phyloP scores from a whole-genome alignment of 2,888 invertebrate species.

The Athalia cordata region DNA sequence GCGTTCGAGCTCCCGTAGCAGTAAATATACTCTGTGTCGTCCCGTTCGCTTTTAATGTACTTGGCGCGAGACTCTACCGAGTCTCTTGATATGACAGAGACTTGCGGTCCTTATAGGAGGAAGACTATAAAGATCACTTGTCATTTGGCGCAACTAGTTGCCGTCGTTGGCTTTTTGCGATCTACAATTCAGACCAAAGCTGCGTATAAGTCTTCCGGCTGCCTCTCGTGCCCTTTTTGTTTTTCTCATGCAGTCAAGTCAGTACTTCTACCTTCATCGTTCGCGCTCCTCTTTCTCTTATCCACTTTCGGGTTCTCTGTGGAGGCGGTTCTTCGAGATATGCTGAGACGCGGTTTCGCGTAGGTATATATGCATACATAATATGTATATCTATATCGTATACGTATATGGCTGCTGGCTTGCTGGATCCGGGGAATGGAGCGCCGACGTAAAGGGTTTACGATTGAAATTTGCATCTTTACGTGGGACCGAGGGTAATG shows the following conservation, averaged over 20 bases:
- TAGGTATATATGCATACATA: neutral
- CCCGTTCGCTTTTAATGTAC: too few relatives aligned
- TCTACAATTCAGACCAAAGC: neutral
- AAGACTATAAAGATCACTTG: neutral
- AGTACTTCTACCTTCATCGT: too few relatives aligned
- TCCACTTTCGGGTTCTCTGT: neutral
- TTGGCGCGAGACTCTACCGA: too few relatives aligned
- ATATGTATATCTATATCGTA: too few relatives aligned
- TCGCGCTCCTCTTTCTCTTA: neutral
- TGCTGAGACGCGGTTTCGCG: neutral
- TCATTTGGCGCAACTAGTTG: conserved; percentile 20
- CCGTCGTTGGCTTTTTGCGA: neutral
- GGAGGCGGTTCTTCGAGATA: conserved; percentile 1
- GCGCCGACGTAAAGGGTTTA: conserved; percentile 35
- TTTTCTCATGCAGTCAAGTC: too few relatives aligned
- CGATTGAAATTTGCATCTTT: conserved; percentile 41
- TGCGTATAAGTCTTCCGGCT: neutral
- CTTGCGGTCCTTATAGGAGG: neutral
- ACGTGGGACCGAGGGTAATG: conserved; percentile 31
- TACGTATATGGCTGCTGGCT: too few relatives aligned
- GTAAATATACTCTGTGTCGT: too few relatives aligned
- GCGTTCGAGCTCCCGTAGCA: too few relatives aligned
- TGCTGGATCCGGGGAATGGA: neutral
- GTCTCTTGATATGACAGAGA: too few relatives aligned
- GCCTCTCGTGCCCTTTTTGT: neutral